Evolutionary conservation across 2,797 vertebrate genomes (phyloP), one percentile per base, ranked within the genome.

Genomic region (Crenuchus spilurus): DNA sequence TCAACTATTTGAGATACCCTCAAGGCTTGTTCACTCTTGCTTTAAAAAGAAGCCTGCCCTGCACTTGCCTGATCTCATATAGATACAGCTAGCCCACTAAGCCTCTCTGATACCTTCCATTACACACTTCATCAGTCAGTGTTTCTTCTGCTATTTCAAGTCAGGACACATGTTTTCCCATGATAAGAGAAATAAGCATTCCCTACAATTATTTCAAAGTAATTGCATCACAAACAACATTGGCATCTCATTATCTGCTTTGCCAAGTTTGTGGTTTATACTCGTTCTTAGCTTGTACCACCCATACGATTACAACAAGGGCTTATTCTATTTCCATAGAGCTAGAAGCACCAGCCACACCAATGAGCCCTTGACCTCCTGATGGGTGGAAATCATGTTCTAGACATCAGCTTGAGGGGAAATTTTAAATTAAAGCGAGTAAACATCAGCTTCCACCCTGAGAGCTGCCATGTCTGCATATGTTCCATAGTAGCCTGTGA

Each of bases 111-210:
- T 54, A 57, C 57, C 63, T 66, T 58, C 41, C 55, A 65, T 76
- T 70, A 70, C 70, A 65, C 39, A 71, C 46, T 64, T 49, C 64
- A 74, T 26, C 55, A 77, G 37, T 58, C 75, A 74, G 58, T 77
- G 70, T 52, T 69, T 66, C 70, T 42, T 35, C n/a, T 69, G 13
- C 41, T 57, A 39, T 14, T 55, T 39, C 39, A 73, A 71, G 63
- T 75, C 55, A 20, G 55, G 61, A 83, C 75, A 70, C 24, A n/a
- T 80, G 79, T 82, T 82, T 73, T 41, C 11, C 11, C 42, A 57
- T 57, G 77, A 83, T 81, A 77, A 78, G 76, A 42, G n/a, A 58
- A 77, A 62, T 60, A 71, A 72, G 75, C 64, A 66, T 75, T 72
- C 52, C 60, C 58, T 33, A 52, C 63, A 75, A 63, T 71, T 28